Conservation (phyloP, 2,888 invertebrate genomes). For the Crossocerus cetratus region DNA sequence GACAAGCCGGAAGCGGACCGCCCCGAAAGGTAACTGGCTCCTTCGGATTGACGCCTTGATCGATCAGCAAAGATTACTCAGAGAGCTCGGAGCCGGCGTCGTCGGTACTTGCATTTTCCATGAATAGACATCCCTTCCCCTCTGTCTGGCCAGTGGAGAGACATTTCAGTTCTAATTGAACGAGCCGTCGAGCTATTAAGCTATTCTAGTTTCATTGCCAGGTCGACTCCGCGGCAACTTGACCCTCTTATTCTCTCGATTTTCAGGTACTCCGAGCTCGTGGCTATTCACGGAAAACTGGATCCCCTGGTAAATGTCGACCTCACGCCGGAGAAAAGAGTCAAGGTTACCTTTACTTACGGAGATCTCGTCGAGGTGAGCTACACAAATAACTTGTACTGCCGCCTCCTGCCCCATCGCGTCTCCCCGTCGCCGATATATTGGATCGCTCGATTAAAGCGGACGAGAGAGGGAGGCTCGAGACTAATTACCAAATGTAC, state of each 20-base stretch:
- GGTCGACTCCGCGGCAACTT: constrained; percentile 22
- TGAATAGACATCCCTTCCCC: not conserved
- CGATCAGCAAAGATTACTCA: not conserved
- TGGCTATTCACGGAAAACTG: constrained; percentile 91
- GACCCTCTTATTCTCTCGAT: constrained; percentile 35
- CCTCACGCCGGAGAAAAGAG: constrained; percentile 90
- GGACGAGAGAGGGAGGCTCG: too few species aligned
- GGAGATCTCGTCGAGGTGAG: constrained; percentile 85
- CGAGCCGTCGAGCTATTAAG: constrained; percentile 27
- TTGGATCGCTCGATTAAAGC: too few species aligned
- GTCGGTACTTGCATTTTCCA: constrained; percentile 20
- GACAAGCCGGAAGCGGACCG: constrained; percentile 90
- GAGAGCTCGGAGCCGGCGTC: not conserved
- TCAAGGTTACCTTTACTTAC: constrained; percentile 90
- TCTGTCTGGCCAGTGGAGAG: constrained; percentile 2
- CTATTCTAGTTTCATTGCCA: constrained; percentile 53
- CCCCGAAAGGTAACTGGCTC: constrained; percentile 83
- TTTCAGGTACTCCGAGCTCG: constrained; percentile 88
- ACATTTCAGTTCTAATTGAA: constrained; percentile 30
- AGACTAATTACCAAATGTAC: constrained; percentile 11
- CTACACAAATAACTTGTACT: constrained; percentile 15
- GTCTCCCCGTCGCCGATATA: too few species aligned
- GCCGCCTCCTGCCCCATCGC: too few species aligned
- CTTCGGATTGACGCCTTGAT: not conserved
- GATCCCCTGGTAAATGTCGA: constrained; percentile 94